A percentile compares a stretch with the other conserved stretches of the same genome.
Evolutionary conservation across 1,140 invertebrate species (phyloP).

Genomic region (Tetraneura akinire): DNA sequence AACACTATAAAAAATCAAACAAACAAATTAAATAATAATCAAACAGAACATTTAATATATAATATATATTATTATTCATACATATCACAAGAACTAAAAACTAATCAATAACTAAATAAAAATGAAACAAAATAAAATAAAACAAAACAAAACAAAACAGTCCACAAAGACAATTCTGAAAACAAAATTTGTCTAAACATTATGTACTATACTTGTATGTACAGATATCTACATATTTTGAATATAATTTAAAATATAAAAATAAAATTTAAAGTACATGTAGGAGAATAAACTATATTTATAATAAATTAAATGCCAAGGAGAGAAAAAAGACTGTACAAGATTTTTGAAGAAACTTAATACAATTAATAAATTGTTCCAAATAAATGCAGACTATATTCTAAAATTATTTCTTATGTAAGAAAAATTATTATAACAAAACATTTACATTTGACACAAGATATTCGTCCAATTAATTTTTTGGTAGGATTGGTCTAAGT

Average conservation of each 20-base stretch:
- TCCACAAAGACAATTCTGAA: neutral
- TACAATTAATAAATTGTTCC: neutral
- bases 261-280: neutral
- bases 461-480: neutral
- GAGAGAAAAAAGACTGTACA: constrained; percentile 2
- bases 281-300: neutral
- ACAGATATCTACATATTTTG: constrained; percentile 34
- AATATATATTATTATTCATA: constrained; percentile 24
- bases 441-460: neutral
- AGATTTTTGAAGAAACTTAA: neutral
- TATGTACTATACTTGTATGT: constrained; percentile 7
- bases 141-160: constrained; percentile 4
- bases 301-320: neutral
- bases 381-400: constrained; percentile 22
- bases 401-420: neutral
- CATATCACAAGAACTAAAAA: constrained; percentile 38
- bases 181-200: constrained; percentile 2
- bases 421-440: neutral
- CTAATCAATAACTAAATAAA: no score
- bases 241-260: neutral
- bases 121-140: no score
- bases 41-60: constrained; percentile 33
- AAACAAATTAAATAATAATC: constrained; percentile 13
- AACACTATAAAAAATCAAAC: constrained; percentile 12
- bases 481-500: neutral